Base-by-base conservation (phyloP, 2,888 invertebrate species). In the Masnerella sp. region DNA sequence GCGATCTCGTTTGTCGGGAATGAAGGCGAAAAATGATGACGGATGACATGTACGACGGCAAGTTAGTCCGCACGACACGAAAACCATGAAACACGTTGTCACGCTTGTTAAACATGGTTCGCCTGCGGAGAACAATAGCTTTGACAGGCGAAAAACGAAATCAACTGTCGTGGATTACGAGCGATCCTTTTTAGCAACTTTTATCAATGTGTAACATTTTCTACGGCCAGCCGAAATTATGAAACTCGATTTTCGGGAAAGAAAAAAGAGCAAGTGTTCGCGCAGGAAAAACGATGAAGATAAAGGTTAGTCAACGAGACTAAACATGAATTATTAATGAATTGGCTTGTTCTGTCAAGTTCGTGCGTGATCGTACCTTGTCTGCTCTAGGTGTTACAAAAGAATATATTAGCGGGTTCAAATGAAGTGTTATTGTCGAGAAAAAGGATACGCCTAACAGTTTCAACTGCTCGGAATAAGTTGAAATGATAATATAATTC, bases 71-170 rank as follows among this genome's bases (percentile, higher is more conserved):
- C 40, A 42, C n/a, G 62, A 69, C 54, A 76, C 76, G 77, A 78
- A 74, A 76, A 77, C 76, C 80, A 79, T 81, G 79, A 83, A 83
- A 82, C 80, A 61, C 76, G 75, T 80, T 80, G 81, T 82, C 79
- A 80, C 82, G 82, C 79, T 80, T 78, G 76, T 78, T 82, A 81
- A 78, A 78, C 79, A 70, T 74, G 64, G 51, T 65, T 75, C 73
- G 61, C 69, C 58, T 74, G 28, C 34, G 43, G 58, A 40, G 72
- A 54, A 76, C 71, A 72, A 75, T 67, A 45, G 22, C 49, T 18
- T 28, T 64, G 56, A 68, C 59, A 47, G 43, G 43, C 68, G 71
- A 71, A 64, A 71, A 71, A 75, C 68, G 64, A 59, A 64, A 68
- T 58, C 25, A 56, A 34, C 38, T 7, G 15, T 22, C 18, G 12